Evolutionary conservation across 2,113 vertebrate species (phyloP), one percentile per base, ranked within the genome.

Genomic region (Elanoides forficatus): DNA sequence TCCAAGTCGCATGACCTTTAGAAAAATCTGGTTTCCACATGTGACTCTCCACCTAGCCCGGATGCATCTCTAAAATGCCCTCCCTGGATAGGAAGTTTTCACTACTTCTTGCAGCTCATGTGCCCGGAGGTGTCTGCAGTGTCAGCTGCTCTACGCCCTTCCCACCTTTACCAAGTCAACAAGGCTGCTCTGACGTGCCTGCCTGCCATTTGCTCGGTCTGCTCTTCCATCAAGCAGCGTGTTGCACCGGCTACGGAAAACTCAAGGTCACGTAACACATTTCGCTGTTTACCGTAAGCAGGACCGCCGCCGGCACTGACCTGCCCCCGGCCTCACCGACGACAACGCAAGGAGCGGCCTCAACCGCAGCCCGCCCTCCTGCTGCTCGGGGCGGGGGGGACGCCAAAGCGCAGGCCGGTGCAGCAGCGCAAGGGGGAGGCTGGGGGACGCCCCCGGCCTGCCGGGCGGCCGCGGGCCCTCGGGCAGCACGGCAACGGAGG

Each of bases 341-440:
- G 12, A 23, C 42, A 12, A 3, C 10, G 34, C 53, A 4, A 21
- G 23, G 17, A 65, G 34, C 4, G 10, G 22, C 25, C 11, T 8
- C 23, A 8, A 13, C 3, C 7, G 15, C 56, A 19, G 2, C 36
- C 13, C 38, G 6, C 25, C 30, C 40, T 4, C 15, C 18, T 13
- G 5, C 29, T 8, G 42, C 50, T 14, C n/a, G 29, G 16, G 19
- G 22, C 15, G 13, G 19, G 22, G 19, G 13, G 52, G 2, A 3
- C 34, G 5, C 23, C 22, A 0, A 6, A 2, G 60, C 29, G 9
- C 12, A 6, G 38, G 3, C 30, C 11, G 0, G 1, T 4, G 6
- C 3, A 8, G 38, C 38, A 8, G 18, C 32, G 0, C 1, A 4
- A 5, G 34, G 8, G 32, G 3, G 27, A 48, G 6, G 5, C 29